Conservation (phyloP, 1,140 invertebrate genomes). For the Littorina saxatilis region DNA sequence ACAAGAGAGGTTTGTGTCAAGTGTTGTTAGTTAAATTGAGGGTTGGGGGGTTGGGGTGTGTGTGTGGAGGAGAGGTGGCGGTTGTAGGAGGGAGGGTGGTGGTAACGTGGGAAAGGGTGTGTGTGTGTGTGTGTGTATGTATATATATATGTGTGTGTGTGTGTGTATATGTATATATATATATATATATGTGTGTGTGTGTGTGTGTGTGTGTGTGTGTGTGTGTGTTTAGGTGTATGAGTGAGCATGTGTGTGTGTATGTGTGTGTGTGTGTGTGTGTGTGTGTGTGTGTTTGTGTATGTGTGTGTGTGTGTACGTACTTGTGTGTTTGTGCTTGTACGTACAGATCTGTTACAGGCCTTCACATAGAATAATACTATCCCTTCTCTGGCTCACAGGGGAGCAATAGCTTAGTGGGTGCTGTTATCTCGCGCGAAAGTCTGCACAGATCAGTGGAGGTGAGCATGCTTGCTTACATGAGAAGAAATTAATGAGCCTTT, state of each 20-base stretch:
- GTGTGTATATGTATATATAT: background rate
- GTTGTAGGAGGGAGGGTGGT: background rate
- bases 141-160: background rate
- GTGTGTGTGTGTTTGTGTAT: background rate
- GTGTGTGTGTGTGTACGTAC: background rate
- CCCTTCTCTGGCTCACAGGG: too few relatives aligned
- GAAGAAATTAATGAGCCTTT: too few relatives aligned
- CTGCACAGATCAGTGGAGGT: too few relatives aligned
- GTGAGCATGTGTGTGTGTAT: background rate
- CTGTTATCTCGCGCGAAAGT: too few relatives aligned
- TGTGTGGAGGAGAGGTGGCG: background rate
- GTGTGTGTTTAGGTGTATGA: slow-evolving; percentile 7
- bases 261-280: background rate
- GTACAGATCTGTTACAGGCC: too few relatives aligned
- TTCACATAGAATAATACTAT: too few relatives aligned
- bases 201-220: slow-evolving; percentile 1
- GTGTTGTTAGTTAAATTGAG: background rate
- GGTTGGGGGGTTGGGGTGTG: background rate
- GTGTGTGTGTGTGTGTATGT: slow-evolving; percentile 27
- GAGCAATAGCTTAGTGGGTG: too few relatives aligned
- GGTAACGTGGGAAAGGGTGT: background rate
- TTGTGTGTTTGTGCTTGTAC: background rate
- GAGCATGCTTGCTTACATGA: too few relatives aligned
- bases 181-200: background rate
- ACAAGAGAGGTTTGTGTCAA: slow-evolving; percentile 83